Evolutionary conservation across 1,140 invertebrate genomes (phyloP), one percentile per base, ranked within the genome.

Genomic region (Habropoda laboriosa): DNA sequence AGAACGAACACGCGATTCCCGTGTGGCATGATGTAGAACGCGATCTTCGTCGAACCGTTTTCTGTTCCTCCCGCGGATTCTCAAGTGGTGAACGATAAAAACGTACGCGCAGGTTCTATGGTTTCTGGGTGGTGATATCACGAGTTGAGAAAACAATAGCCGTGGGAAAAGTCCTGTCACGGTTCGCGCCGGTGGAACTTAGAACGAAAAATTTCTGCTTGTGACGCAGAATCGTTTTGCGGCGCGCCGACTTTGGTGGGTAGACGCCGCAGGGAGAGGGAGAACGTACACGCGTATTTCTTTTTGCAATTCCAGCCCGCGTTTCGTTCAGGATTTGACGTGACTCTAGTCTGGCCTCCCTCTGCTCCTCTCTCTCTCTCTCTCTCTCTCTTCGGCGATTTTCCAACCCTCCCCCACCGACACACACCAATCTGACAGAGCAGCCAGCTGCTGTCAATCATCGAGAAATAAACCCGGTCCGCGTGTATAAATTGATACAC

Each of bases 361-460:
- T 51, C 32, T 68, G n/a, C n/a, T n/a, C n/a, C n/a, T n/a, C n/a
- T 51, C 47, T 21, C 21, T n/a, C 0, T 7, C 7, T 30, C 45
- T 0, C 38, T 3, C n/a, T 10, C 30, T 18, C 40, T 53, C 45
- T 51, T 16, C 32, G n/a, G 38, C 63, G 53, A 53, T 71, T 72
- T 77, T 75, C 58, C 53, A 18, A 10, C 45, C 55, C 47, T 72
- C 71, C 72, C 58, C 53, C 12, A 10, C 45, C 55, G 42, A 38
- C 55, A 45, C n/a, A n/a, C 53, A 74, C 51, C 67, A 57, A 82
- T 79, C 58, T 38, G 55, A 49, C 58, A 61, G 47, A 21, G 49
- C 40, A 76, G 47, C 66, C 77, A 60, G 82, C 64, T 79, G 78
- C 82, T 82, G 88, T 91, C 90, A 91, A 90, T 91, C 89, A 88